Percentiles rank a stretch among this genome's conserved stretches.
phyloP scores from a whole-genome alignment of 2,797 vertebrate species.

The Rhincodon typus region DNA sequence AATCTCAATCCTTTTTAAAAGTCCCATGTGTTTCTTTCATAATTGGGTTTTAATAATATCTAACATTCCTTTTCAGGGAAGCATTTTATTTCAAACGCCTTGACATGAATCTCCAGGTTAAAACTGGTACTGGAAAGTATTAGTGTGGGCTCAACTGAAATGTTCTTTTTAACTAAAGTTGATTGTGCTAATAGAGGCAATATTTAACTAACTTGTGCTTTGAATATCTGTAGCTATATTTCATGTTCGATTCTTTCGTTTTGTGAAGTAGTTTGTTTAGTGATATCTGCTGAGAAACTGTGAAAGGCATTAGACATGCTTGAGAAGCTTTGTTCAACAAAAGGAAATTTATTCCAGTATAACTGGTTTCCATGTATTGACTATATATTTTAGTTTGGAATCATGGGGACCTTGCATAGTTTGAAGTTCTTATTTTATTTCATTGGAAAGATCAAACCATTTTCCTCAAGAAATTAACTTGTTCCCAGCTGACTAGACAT shows the following conservation, averaged over 20 bases:
- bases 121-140: background rate
- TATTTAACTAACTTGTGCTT: background rate
- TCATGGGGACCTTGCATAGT: background rate
- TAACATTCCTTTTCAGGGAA: background rate
- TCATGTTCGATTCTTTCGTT: background rate
- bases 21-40: background rate
- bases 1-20: slow-evolving; percentile 2
- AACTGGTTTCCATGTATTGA: background rate
- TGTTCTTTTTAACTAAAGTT: background rate
- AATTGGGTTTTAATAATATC: background rate
- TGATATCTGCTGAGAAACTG: background rate
- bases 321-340: background rate
- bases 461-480: background rate
- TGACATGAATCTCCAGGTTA: background rate
- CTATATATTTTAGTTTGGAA: background rate
- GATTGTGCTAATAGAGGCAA: background rate
- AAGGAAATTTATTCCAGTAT: background rate
- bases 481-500: no score
- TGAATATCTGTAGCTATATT: no score
- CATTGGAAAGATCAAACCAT: background rate
- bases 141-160: background rate
- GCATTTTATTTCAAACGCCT: background rate
- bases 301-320: background rate
- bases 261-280: background rate
- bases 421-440: background rate